Evolutionary conservation across 2,888 invertebrate genomes (phyloP).

Genomic region (Campoletis raptor): DNA sequence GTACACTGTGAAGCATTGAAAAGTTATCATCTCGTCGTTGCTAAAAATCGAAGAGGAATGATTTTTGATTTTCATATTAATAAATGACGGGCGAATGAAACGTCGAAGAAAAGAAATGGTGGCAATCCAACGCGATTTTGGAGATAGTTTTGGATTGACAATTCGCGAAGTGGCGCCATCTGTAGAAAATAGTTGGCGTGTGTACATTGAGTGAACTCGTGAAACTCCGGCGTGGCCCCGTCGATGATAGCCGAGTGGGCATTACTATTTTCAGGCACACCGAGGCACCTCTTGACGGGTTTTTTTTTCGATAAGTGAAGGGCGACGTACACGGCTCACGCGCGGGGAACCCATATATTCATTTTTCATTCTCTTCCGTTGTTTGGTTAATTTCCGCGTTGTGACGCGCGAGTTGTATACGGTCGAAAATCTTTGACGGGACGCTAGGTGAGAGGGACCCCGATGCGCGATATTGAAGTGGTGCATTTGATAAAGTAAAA

Average conservation of each 20-base stretch:
- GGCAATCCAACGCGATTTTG: neutral
- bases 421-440: conserved; percentile 31
- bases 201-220: conserved; percentile 56
- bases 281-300: conserved; percentile 82
- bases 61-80: neutral
- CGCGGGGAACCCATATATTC: conserved; percentile 65
- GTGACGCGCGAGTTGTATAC: conserved; percentile 39
- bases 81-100: neutral
- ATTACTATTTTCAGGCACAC: conserved; percentile 84
- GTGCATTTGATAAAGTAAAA: conserved; percentile 22
- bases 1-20: neutral
- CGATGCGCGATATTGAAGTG: conserved; percentile 36
- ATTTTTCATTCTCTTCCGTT: conserved; percentile 75
- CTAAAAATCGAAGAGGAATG: neutral
- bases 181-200: conserved; percentile 67
- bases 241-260: conserved; percentile 80
- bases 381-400: conserved; percentile 61
- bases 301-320: conserved; percentile 82
- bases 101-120: neutral
- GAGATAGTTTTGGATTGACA: neutral
- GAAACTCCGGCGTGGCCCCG: conserved; percentile 48
- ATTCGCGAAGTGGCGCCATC: conserved; percentile 73
- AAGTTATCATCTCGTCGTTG: neutral
- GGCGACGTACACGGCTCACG: conserved; percentile 71
- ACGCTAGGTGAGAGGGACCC: conserved; percentile 32